Percentiles rank a stretch among this genome's conserved stretches.
Conservation (phyloP, 1,140 invertebrate species). For the Bombus superbus region DNA sequence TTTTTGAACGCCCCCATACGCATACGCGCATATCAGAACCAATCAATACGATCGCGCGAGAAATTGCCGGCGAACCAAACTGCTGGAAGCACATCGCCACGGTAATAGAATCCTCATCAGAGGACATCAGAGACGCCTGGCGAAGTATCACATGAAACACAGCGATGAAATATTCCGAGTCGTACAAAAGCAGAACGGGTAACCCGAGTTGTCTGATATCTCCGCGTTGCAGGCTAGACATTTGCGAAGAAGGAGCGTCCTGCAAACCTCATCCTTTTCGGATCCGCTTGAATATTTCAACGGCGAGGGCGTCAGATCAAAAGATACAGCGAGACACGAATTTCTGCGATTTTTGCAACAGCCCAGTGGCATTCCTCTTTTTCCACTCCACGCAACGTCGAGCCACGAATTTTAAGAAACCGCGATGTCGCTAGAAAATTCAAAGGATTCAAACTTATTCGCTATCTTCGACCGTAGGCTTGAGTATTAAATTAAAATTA, state of each 20-base stretch:
- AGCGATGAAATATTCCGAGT: conserved; percentile 22
- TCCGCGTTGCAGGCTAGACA: not conserved
- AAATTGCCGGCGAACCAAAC: not conserved
- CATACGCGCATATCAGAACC: no score
- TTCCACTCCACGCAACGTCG: not conserved
- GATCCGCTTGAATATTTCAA: conserved; percentile 25
- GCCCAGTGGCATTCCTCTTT: no score
- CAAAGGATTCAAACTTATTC: not conserved
- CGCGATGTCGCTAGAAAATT: not conserved
- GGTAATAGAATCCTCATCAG: not conserved
- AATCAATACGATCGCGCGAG: not conserved
- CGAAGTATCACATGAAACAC: not conserved
- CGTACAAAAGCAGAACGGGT: not conserved
- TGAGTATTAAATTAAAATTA: not conserved
- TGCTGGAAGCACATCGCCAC: not conserved
- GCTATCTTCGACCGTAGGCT: not conserved
- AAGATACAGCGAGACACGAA: not conserved
- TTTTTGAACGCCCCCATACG: no score
- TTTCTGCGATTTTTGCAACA: conserved; percentile 4
- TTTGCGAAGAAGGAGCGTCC: not conserved
- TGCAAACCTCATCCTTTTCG: not conserved
- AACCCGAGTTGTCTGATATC: conserved; percentile 6
- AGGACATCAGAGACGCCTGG: not conserved
- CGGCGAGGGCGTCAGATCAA: not conserved
- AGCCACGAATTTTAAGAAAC: not conserved